phyloP scores from a whole-genome alignment of 2,888 invertebrate species.

The Cremastobaeus sp. region DNA sequence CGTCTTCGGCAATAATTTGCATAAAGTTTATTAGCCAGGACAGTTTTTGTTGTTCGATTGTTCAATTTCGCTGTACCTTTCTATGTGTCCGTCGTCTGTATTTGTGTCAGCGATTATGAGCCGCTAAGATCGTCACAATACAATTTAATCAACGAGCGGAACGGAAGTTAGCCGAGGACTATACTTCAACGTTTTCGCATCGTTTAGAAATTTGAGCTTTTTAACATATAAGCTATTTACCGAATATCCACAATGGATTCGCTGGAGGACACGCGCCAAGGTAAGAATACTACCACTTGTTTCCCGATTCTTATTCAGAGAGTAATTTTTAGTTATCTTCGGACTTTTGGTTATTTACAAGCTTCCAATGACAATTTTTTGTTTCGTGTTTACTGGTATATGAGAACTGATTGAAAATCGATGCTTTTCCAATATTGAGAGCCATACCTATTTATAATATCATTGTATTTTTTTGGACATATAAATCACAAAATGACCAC shows the following conservation, averaged over 20 bases:
- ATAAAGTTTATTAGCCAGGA: constrained; percentile 33
- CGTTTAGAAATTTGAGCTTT: constrained; percentile 56
- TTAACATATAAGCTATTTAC: constrained; percentile 51
- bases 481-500: constrained; percentile 41
- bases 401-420: no score
- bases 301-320: no score
- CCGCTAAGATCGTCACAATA: constrained; percentile 60
- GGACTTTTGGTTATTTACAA: no score
- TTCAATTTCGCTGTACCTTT: constrained; percentile 53
- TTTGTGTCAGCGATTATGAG: constrained; percentile 57
- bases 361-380: no score
- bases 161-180: constrained; percentile 38
- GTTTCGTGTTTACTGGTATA: no score
- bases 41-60: constrained; percentile 45
- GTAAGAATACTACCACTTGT: no score
- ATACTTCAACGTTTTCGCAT: constrained; percentile 48
- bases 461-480: constrained; percentile 13
- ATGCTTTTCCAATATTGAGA: no score
- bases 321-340: no score
- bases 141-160: constrained; percentile 51
- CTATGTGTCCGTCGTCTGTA: constrained; percentile 52
- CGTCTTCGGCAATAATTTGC: constrained; percentile 5
- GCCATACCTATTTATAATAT: no score
- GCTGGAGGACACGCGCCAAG: constrained; percentile 45
- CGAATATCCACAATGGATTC: constrained; percentile 19